Conservation (phyloP, 2,113 vertebrate species). For the Lamprologus ornatipinnis region DNA sequence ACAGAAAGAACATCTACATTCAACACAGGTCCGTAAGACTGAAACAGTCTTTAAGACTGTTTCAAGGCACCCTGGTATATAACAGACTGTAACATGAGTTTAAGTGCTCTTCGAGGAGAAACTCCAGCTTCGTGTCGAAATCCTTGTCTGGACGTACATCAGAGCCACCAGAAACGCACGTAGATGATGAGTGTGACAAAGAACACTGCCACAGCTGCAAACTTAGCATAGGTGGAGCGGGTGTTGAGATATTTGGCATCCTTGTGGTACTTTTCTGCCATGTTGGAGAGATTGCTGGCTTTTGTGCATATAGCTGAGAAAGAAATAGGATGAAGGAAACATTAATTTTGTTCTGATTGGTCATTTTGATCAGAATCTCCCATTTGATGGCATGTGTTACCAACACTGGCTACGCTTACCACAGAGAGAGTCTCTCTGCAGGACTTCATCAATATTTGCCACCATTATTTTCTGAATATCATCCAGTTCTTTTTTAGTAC, state of each 20-base stretch:
- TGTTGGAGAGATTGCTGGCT: conserved; percentile 87
- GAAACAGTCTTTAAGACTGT: background rate
- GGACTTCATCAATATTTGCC: conserved; percentile 88
- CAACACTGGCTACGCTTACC: conserved; percentile 60
- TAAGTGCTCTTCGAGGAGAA: background rate
- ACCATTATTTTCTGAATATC: background rate
- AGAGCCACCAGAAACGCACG: conserved; percentile 97
- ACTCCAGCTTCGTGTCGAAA: background rate
- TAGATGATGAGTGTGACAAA: conserved; percentile 92
- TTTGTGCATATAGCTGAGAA: conserved; percentile 88
- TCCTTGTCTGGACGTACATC: conserved; percentile 41
- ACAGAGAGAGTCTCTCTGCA: conserved; percentile 90
- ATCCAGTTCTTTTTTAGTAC: background rate
- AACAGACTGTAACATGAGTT: background rate
- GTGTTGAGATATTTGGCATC: conserved; percentile 96
- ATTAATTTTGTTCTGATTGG: background rate
- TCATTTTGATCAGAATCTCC: background rate
- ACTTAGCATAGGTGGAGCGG: conserved; percentile 91
- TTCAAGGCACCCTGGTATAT: conserved; percentile 6
- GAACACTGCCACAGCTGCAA: conserved; percentile 86
- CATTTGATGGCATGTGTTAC: background rate
- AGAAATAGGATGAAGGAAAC: background rate
- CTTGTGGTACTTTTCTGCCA: conserved; percentile 95
- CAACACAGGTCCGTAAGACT: background rate
- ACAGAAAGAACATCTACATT: background rate